phyloP scores from a whole-genome alignment of 2,113 vertebrate species.

The Ranitomeya imitator region DNA sequence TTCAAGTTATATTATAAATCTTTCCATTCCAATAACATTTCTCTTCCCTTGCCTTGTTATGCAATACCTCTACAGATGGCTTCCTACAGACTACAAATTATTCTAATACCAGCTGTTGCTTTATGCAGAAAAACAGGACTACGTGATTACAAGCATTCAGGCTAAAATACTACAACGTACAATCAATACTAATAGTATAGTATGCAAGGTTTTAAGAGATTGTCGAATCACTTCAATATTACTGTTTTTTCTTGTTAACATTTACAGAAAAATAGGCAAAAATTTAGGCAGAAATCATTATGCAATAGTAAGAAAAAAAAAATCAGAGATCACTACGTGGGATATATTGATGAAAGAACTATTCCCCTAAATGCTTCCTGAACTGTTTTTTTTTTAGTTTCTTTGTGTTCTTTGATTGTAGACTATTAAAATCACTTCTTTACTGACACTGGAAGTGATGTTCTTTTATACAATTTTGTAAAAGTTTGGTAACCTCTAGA shows the following conservation, averaged over 20 bases:
- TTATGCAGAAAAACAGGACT: slow-evolving; percentile 37
- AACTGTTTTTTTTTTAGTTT: neutral
- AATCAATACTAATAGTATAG: slow-evolving; percentile 28
- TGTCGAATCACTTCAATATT: neutral
- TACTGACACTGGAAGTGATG: too few species aligned
- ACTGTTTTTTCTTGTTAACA: neutral
- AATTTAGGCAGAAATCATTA: neutral
- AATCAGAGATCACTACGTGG: neutral
- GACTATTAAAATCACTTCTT: too few species aligned
- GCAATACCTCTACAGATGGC: slow-evolving; percentile 51
- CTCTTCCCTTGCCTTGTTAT: slow-evolving; percentile 36
- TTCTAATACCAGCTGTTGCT: slow-evolving; percentile 52
- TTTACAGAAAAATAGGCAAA: neutral
- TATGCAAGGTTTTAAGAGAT: neutral
- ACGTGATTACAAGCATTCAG: slow-evolving; percentile 25
- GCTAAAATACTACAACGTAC: slow-evolving; percentile 20
- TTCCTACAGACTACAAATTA: slow-evolving; percentile 47
- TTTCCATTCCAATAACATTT: slow-evolving; percentile 41
- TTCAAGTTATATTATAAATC: slow-evolving; percentile 28
- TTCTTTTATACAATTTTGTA: neutral
- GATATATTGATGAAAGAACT: neutral
- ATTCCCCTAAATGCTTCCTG: neutral
- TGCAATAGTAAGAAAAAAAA: neutral
- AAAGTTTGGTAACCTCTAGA: neutral
- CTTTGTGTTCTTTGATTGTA: too few species aligned